Percentiles rank a stretch among this genome's conserved stretches.
phyloP scores from a whole-genome alignment of 1,140 invertebrate species.

The Drosophila trapezifrons region DNA sequence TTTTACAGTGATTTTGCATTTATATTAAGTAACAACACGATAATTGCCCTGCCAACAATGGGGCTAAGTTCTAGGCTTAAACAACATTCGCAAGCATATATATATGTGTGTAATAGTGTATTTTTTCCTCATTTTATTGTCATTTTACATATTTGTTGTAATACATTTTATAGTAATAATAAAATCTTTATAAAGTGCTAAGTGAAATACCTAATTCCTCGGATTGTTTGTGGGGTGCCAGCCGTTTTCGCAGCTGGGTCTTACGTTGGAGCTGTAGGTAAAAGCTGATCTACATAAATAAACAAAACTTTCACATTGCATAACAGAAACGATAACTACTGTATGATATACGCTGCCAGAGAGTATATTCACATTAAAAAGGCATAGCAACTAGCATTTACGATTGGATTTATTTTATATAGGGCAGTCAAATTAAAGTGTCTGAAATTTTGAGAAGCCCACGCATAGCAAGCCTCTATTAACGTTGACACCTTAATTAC shows the following conservation, averaged over 20 bases:
- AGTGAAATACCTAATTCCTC: constrained; percentile 12
- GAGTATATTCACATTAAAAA: neutral
- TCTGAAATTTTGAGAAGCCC: constrained; percentile 17
- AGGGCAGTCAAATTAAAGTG: constrained; percentile 8
- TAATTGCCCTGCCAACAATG: constrained; percentile 52
- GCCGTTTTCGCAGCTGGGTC: neutral
- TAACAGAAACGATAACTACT: constrained; percentile 1
- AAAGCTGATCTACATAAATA: constrained; percentile 2
- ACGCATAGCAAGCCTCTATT: constrained; percentile 26
- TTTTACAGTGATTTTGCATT: constrained; percentile 77
- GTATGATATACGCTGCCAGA: constrained; percentile 5
- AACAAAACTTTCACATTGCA: constrained; percentile 35
- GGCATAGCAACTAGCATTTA: neutral
- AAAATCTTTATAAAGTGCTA: constrained; percentile 65
- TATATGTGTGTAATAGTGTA: constrained; percentile 65
- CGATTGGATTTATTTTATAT: neutral
- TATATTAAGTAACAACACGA: constrained; percentile 67
- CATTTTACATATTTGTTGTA: constrained; percentile 68
- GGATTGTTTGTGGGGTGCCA: constrained; percentile 1
- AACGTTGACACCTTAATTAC: constrained; percentile 42
- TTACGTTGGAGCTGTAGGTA: neutral
- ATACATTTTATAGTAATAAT: constrained; percentile 76
- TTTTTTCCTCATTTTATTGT: constrained; percentile 68
- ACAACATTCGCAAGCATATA: constrained; percentile 67
- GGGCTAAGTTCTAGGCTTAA: constrained; percentile 65